These are phyloP conservation scores for Drosophila teissieri DNA, from an alignment of 1,140 invertebrate species.

Conservation along the genomic window DNA sequence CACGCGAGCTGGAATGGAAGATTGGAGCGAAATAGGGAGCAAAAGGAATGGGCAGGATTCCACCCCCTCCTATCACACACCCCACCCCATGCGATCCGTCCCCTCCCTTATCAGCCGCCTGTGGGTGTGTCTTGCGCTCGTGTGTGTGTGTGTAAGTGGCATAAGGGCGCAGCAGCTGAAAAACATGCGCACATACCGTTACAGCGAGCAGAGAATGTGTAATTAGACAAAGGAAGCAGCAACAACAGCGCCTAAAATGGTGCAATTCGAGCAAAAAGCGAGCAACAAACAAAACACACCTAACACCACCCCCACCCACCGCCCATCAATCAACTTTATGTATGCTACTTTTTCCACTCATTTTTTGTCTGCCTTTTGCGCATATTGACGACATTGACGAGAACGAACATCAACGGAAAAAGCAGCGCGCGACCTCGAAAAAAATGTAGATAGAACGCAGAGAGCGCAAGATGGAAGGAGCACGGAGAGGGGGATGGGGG, in stretches of 20 bases:
- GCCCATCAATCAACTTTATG: conserved; percentile 35
- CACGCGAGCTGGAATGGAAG: conserved; percentile 26
- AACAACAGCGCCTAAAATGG: conserved; percentile 36
- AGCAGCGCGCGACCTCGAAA: conserved; percentile 70
- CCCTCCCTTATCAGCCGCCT: conserved; percentile 4
- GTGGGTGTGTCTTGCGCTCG: conserved; percentile 25
- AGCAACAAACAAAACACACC: conserved; percentile 39
- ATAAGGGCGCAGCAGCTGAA: conserved; percentile 47
- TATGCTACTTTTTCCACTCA: conserved; percentile 21
- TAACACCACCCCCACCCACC: not conserved
- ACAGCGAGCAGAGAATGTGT: conserved; percentile 39
- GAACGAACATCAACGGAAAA: conserved; percentile 59
- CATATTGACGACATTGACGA: conserved; percentile 74
- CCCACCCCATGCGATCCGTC: not conserved
- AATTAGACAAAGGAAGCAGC: conserved; percentile 59
- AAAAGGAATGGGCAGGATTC: conserved; percentile 11
- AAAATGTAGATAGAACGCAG: conserved; percentile 68
- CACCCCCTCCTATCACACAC: not conserved
- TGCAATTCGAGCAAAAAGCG: conserved; percentile 29
- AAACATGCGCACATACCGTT: conserved; percentile 69
- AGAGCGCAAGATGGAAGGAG: conserved; percentile 9
- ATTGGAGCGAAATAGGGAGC: conserved; percentile 31
- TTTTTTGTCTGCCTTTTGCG: conserved; percentile 21
- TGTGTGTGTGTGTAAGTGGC: conserved; percentile 18
- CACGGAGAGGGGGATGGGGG: conserved; percentile 6